Evolutionary conservation across 2,797 vertebrate genomes (phyloP).

Genomic region (Myoxocephalus aenaeus): DNA sequence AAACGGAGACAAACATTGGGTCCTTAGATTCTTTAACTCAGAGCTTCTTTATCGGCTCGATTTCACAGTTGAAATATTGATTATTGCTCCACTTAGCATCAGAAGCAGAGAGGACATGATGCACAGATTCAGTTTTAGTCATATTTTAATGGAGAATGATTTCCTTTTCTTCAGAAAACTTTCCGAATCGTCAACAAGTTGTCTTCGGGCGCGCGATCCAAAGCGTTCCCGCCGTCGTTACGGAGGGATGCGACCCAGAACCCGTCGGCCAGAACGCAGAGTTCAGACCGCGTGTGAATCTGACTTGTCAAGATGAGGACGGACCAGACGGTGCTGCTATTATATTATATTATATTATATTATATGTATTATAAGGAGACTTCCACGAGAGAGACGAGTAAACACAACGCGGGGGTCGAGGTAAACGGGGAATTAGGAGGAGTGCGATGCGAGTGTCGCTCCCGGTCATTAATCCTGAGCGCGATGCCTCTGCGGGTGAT

Average conservation of each 20-base stretch:
- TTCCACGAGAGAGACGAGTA: constrained; percentile 22
- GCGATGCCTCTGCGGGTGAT: constrained; percentile 47
- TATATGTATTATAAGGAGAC: background rate
- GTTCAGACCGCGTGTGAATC: constrained; percentile 30
- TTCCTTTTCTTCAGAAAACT: constrained; percentile 56
- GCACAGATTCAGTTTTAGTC: background rate
- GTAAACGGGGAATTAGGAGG: constrained; percentile 36
- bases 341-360: too few species aligned
- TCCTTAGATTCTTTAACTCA: too few species aligned
- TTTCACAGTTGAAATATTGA: too few species aligned
- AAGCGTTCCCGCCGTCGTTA: constrained; percentile 9
- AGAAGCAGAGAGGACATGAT: background rate
- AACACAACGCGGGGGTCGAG: constrained; percentile 23
- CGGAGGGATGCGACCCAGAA: constrained; percentile 30
- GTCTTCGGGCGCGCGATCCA: constrained; percentile 50
- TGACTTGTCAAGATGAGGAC: constrained; percentile 36
- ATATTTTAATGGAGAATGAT: background rate
- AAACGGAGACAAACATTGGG: background rate
- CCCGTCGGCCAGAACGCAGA: constrained; percentile 47
- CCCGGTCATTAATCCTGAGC: constrained; percentile 56
- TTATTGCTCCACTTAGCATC: background rate
- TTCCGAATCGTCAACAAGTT: constrained; percentile 42
- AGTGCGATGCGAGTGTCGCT: constrained; percentile 43
- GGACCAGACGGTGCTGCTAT: background rate
- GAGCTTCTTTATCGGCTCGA: too few species aligned